These are phyloP conservation scores for Neodiprion fabricii DNA, from an alignment of 1,140 invertebrate genomes.

Conservation along the genomic window DNA sequence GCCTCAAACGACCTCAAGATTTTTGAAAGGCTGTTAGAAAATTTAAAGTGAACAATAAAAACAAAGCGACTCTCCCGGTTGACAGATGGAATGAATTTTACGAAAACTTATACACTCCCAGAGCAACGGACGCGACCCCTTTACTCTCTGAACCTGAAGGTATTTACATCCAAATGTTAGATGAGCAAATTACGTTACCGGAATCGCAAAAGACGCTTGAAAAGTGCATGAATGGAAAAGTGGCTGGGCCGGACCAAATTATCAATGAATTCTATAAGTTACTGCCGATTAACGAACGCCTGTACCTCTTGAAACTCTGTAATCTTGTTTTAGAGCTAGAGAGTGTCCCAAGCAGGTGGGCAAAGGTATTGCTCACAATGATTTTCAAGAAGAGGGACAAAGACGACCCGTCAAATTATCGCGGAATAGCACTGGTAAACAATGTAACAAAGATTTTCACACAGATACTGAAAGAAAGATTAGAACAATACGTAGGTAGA, in stretches of 20 bases:
- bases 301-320: conserved; percentile 19
- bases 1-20: background rate
- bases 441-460: conserved; percentile 33
- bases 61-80: background rate
- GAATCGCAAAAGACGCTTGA: conserved; percentile 16
- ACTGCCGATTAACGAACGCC: conserved; percentile 12
- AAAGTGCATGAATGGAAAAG: conserved; percentile 20
- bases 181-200: conserved; percentile 13
- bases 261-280: conserved; percentile 19
- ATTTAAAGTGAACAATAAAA: background rate
- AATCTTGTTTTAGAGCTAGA: conserved; percentile 20
- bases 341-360: conserved; percentile 16
- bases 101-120: background rate
- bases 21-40: conserved; percentile 11
- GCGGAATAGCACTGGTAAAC: conserved; percentile 28
- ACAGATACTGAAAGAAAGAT: conserved; percentile 20
- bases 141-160: background rate
- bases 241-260: conserved; percentile 17
- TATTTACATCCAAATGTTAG: conserved; percentile 11
- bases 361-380: conserved; percentile 22
- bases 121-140: background rate
- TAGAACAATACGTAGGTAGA: conserved; percentile 23
- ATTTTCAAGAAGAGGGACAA: conserved; percentile 28
- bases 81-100: conserved; percentile 9
- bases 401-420: conserved; percentile 20